A percentile compares a stretch with the other conserved stretches of the same genome.
Conservation (phyloP, 2,888 invertebrate species). For the Fissipunctia ypsillon region DNA sequence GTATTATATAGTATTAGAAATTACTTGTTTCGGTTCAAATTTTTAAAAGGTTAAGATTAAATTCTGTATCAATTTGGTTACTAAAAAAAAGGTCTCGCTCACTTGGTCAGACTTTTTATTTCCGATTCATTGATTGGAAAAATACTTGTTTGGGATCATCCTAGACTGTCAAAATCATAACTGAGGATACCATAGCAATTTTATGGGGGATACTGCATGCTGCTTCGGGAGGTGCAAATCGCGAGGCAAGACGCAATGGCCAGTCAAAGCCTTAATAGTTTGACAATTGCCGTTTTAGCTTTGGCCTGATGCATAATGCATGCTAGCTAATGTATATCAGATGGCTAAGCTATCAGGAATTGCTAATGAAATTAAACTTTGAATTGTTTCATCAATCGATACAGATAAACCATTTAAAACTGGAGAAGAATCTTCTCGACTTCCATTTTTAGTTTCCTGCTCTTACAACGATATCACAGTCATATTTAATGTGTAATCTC, state of each 20-base stretch:
- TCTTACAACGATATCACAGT: background rate
- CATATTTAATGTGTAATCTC: background rate
- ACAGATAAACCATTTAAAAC: no score
- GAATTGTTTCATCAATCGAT: background rate
- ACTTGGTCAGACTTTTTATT: background rate
- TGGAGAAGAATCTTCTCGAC: background rate
- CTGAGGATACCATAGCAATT: background rate
- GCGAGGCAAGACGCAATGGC: background rate
- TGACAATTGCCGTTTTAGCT: background rate
- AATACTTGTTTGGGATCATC: background rate
- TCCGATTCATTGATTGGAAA: background rate
- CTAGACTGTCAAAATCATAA: background rate
- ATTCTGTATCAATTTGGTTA: background rate
- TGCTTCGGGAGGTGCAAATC: background rate
- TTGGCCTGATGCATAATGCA: conserved; percentile 5
- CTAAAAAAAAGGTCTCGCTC: background rate
- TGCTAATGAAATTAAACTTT: background rate
- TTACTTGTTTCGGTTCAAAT: background rate
- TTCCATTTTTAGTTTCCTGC: background rate
- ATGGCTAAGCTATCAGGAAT: conserved; percentile 2
- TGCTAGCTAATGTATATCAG: background rate
- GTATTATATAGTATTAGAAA: background rate
- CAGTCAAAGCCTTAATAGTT: background rate
- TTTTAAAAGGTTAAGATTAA: background rate
- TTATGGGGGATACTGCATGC: no score